Evolutionary conservation across 2,888 invertebrate genomes (phyloP).

Genomic region (Plusia festucae): DNA sequence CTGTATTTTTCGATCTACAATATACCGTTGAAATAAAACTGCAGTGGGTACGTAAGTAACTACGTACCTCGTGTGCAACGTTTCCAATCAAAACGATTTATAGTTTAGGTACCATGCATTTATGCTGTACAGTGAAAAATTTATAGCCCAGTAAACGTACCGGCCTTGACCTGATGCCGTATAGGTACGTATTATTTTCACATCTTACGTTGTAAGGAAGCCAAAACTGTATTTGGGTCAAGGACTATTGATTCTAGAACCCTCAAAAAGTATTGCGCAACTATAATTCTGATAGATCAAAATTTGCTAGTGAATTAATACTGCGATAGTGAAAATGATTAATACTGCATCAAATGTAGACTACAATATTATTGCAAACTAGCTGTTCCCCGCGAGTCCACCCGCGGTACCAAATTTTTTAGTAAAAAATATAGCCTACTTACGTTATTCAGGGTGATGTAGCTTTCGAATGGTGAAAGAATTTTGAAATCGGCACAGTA

Average conservation of each 20-base stretch:
- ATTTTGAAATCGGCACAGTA: no score
- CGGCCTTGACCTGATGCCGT: conserved; percentile 46
- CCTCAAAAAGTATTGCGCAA: neutral
- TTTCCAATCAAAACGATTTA: conserved; percentile 21
- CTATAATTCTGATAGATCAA: neutral
- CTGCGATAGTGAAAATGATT: neutral
- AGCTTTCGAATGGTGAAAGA: no score
- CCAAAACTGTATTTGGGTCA: conserved; percentile 46
- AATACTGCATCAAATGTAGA: neutral
- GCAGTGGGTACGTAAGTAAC: conserved; percentile 13
- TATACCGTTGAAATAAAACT: conserved; percentile 27
- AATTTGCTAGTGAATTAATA: conserved; percentile 16
- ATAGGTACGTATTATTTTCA: conserved; percentile 26
- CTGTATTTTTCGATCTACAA: conserved; percentile 23
- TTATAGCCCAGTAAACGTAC: conserved; percentile 11
- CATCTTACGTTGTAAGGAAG: conserved; percentile 29
- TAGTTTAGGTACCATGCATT: conserved; percentile 16
- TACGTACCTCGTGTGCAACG: conserved; percentile 9
- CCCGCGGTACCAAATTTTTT: no score
- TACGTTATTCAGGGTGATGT: no score
- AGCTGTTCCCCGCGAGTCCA: no score
- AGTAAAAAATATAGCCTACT: no score
- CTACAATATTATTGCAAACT: neutral
- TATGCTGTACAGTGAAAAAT: conserved; percentile 31
- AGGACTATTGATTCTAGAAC: conserved; percentile 42